A percentile compares a stretch with the other conserved stretches of the same genome.
Evolutionary conservation across 2,888 invertebrate species (phyloP).

Genomic region (Cryptosula pallasiana): DNA sequence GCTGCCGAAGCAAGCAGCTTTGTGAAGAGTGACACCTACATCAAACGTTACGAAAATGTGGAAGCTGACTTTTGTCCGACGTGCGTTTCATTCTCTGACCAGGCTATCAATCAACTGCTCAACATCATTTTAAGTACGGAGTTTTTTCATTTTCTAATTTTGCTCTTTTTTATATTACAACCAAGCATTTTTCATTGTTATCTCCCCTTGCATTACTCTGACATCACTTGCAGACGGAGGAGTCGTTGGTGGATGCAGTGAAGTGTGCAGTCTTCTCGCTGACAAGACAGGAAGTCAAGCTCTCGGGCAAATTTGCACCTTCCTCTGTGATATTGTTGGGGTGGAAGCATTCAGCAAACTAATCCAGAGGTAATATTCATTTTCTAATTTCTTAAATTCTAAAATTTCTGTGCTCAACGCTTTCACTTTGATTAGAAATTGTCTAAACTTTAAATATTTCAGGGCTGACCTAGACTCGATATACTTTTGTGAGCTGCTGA

Average conservation of each 20-base stretch:
- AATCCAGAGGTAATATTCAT: conserved; percentile 36
- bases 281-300: conserved; percentile 36
- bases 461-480: conserved; percentile 43
- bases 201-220: no score
- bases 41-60: neutral
- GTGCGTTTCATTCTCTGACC: conserved; percentile 38
- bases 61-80: conserved; percentile 35
- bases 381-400: neutral
- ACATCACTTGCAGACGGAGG: conserved; percentile 31
- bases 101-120: conserved; percentile 38
- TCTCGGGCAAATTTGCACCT: conserved; percentile 35
- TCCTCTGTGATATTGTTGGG: conserved; percentile 41
- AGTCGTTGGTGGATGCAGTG: conserved; percentile 36
- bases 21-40: neutral
- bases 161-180: neutral
- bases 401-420: no score
- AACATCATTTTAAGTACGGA: conserved; percentile 40
- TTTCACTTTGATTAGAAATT: no score
- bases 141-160: no score
- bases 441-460: no score
- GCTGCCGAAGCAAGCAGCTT: conserved; percentile 4
- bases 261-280: conserved; percentile 34
- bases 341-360: conserved; percentile 39
- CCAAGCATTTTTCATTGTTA: neutral
- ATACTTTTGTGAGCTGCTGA: conserved; percentile 39